These are phyloP conservation scores for Nesogale talazaci DNA, from an alignment of 2,113 vertebrate species.

Conservation along the genomic window DNA sequence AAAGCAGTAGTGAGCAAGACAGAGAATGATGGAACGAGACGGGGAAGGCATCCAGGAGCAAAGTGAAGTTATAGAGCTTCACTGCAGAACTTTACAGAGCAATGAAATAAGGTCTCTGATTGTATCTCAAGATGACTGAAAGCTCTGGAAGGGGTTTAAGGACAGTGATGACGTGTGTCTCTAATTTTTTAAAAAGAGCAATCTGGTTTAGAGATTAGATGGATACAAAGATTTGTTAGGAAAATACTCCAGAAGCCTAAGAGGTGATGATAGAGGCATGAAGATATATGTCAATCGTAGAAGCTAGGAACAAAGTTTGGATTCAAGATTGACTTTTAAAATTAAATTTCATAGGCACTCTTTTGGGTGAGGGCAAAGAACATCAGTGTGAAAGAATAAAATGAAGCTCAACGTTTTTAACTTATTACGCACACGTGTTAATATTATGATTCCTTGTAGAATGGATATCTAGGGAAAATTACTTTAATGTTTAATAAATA, in stretches of 20 bases:
- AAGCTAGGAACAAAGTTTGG: background rate
- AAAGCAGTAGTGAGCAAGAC: background rate
- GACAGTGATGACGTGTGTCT: background rate
- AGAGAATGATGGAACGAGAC: background rate
- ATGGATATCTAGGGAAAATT: background rate
- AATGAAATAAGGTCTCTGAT: background rate
- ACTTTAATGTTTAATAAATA: conserved; percentile 26
- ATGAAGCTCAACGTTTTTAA: background rate
- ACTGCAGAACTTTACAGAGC: background rate
- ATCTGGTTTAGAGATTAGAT: background rate
- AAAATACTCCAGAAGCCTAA: background rate
- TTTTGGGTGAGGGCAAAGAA: background rate
- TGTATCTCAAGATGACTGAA: background rate
- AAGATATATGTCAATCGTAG: background rate
- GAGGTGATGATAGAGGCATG: background rate
- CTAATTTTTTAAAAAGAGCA: conserved; percentile 14
- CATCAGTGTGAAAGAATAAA: background rate
- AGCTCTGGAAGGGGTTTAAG: background rate
- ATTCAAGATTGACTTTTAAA: background rate
- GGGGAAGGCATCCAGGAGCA: background rate
- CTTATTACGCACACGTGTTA: conserved; percentile 29
- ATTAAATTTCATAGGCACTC: background rate
- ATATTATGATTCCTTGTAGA: background rate
- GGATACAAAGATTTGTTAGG: background rate
- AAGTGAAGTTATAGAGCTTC: no score